phyloP scores from a whole-genome alignment of 1,140 invertebrate genomes.

The Odontomachus brunneus region DNA sequence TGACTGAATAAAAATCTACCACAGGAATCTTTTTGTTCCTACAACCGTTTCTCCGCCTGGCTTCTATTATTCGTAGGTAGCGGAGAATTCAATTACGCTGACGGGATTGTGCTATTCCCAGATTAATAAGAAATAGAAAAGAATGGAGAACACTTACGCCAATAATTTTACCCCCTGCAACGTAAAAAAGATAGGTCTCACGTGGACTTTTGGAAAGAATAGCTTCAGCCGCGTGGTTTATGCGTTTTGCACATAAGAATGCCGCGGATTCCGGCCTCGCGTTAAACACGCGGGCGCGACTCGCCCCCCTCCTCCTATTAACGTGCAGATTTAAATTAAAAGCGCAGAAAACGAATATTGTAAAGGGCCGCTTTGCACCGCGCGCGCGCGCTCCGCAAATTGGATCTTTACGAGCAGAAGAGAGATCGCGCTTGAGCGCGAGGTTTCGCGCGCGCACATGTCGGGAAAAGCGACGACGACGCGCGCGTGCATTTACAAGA shows the following conservation, averaged over 20 bases:
- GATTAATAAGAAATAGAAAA: too few relatives aligned
- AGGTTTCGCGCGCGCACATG: not conserved
- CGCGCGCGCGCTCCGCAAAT: slow-evolving; percentile 3
- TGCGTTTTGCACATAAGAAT: slow-evolving; percentile 6
- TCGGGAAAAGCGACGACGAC: slow-evolving; percentile 20
- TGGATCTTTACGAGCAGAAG: slow-evolving; percentile 49
- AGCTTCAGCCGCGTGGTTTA: not conserved
- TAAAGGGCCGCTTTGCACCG: slow-evolving; percentile 15
- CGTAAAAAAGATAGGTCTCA: not conserved
- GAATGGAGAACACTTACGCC: too few relatives aligned
- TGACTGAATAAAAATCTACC: too few relatives aligned
- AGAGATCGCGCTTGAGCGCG: slow-evolving; percentile 12
- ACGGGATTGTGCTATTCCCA: too few relatives aligned
- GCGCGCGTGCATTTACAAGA: slow-evolving; percentile 21
- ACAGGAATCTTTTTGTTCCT: too few relatives aligned
- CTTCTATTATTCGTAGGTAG: too few relatives aligned
- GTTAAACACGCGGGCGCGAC: slow-evolving; percentile 25
- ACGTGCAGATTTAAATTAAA: slow-evolving; percentile 49
- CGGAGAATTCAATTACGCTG: too few relatives aligned
- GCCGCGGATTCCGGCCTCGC: slow-evolving; percentile 34
- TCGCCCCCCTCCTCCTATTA: not conserved
- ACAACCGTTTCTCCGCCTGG: too few relatives aligned
- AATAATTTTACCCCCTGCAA: not conserved
- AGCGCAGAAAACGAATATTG: slow-evolving; percentile 58
- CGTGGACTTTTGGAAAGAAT: not conserved